Conservation (phyloP, 2,113 vertebrate genomes). For the Steatornis caripensis region DNA sequence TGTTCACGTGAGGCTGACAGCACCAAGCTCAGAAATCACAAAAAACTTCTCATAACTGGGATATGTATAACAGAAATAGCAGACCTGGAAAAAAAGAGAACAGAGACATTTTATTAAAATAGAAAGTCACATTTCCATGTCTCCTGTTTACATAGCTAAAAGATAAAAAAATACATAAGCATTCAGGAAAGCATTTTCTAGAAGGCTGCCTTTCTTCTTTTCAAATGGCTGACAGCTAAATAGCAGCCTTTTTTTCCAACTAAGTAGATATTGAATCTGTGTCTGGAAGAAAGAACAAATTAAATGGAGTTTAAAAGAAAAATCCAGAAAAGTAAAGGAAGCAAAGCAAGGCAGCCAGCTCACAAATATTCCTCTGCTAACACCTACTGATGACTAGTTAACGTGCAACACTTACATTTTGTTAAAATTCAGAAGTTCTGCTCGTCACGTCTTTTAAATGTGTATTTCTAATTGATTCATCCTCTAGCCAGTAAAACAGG, state of each 20-base stretch:
- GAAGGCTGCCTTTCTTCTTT: background rate
- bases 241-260: background rate
- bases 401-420: background rate
- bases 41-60: conserved; percentile 21
- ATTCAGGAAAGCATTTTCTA: background rate
- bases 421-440: background rate
- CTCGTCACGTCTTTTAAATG: background rate
- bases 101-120: conserved; percentile 31
- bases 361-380: background rate
- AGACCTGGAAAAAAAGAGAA: conserved; percentile 65
- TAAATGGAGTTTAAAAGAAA: background rate
- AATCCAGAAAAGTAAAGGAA: background rate
- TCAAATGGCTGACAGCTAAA: background rate
- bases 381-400: background rate
- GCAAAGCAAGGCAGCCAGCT: background rate
- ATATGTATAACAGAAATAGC: background rate
- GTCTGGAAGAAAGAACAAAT: background rate
- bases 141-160: background rate
- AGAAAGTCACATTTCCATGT: background rate
- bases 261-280: background rate
- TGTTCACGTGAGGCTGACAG: conserved; percentile 38
- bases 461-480: background rate
- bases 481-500: background rate
- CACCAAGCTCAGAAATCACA: conserved; percentile 58
- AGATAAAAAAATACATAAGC: background rate